Conservation (phyloP, 2,797 vertebrate genomes). For the Coluber constrictor region DNA sequence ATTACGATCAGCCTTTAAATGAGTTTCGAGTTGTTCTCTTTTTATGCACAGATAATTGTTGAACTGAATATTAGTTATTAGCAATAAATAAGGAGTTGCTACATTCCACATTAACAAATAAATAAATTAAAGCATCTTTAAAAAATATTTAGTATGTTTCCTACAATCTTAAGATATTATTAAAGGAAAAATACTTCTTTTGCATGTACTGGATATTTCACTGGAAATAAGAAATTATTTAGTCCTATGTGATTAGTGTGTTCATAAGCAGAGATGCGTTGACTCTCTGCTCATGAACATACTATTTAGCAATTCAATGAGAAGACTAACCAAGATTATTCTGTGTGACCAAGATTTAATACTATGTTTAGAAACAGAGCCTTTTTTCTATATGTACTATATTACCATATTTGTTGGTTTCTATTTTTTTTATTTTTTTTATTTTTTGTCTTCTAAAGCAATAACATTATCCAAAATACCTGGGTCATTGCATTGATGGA, state of each 20-base stretch:
- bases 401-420: not conserved
- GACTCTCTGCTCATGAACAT: not conserved
- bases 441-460: not conserved
- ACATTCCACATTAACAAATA: not conserved
- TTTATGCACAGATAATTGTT: not conserved
- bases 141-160: not conserved
- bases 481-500: not conserved
- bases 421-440: not conserved
- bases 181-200: not conserved
- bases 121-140: not conserved
- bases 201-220: not conserved
- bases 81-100: not conserved
- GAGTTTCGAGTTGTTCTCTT: not conserved
- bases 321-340: not conserved
- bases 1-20: not conserved
- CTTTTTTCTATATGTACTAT: not conserved
- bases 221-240: not conserved
- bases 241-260: not conserved
- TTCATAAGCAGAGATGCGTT: not conserved
- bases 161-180: not conserved
- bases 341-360: not conserved
- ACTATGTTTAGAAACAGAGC: not conserved
- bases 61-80: not conserved
- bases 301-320: not conserved
- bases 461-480: not conserved